phyloP scores from a whole-genome alignment of 1,140 invertebrate species.

The Drosophila pachea region DNA sequence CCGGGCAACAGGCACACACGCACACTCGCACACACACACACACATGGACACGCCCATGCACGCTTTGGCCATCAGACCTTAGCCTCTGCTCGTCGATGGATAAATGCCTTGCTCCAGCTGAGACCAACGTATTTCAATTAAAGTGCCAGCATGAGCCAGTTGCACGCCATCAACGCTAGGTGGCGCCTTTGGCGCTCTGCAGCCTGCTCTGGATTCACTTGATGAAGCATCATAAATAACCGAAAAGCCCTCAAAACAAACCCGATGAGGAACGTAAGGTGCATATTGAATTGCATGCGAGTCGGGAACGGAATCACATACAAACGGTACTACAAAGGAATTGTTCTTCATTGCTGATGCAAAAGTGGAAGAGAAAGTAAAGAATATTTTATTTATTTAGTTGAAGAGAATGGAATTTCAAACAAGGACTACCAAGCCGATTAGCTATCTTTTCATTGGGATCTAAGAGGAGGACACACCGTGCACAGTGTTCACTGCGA shows the following conservation, averaged over 20 bases:
- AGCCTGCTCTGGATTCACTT: slow-evolving; percentile 38
- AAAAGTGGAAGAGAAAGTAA: too few species aligned
- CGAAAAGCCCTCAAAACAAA: too few species aligned
- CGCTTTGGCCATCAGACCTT: slow-evolving; percentile 5
- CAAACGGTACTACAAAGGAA: too few species aligned
- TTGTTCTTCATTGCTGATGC: too few species aligned
- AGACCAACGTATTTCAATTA: slow-evolving; percentile 73
- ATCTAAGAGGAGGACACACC: too few species aligned
- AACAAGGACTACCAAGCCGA: too few species aligned
- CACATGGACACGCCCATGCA: slow-evolving; percentile 15
- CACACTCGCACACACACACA: slow-evolving; percentile 17
- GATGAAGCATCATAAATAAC: slow-evolving; percentile 65
- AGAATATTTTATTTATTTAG: too few species aligned
- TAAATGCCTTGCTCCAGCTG: slow-evolving; percentile 58
- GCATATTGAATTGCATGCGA: background rate
- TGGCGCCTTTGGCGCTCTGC: slow-evolving; percentile 18
- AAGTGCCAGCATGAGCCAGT: slow-evolving; percentile 64
- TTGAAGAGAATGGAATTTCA: too few species aligned
- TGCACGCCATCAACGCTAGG: slow-evolving; percentile 38
- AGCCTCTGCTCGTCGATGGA: slow-evolving; percentile 39
- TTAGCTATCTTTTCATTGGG: too few species aligned
- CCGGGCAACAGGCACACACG: slow-evolving; percentile 43
- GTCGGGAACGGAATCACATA: too few species aligned
- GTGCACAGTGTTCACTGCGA: too few species aligned
- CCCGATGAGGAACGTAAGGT: too few species aligned